Base-by-base conservation (phyloP, 2,888 invertebrate species). In the Clusia tigrina region DNA sequence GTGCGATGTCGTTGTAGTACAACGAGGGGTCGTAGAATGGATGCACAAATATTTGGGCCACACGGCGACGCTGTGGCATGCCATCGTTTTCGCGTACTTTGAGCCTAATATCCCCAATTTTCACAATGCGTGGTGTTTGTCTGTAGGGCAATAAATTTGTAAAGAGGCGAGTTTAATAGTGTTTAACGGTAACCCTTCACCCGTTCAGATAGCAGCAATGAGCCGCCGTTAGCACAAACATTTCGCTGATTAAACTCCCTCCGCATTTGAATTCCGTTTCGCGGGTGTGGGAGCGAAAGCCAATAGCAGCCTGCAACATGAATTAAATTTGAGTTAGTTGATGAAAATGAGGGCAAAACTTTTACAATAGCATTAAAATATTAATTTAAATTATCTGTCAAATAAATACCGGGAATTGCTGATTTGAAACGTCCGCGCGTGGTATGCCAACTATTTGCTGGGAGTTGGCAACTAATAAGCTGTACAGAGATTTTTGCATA, bases 1-100 rank as follows among this genome's bases (percentile, higher is more conserved):
- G 74, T 2, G 87, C 88, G 63, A 89, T 88, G 66, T 89, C 89
- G 66, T 87, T 82, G 74, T 88, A 88, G 71, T 85, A 84, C 25
- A 77, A 71, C 1, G 85, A 82, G n/a, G 80, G 76, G 48, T 78
- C 80, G 66, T 87, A 87, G 3, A 81, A 70, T 1, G 86, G 86
- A 77, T 87, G 86, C 1, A 77, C 64, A 24, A 82, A 79, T 26
- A 84, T 78, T 59, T 80, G 68, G 1, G 69, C 71, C 3, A 86
- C 78, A 2, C 69, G 66, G 62, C 83, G 81, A 62, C 72, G 73
- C 59, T 85, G 83, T 24, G 81, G 72, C 0, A 80, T 74, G 10
- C 79, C 82, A 63, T 85, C 84, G 48, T 79, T 72, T n/a, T 75
- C 76, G 42, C 71, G 70, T 20, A 78, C 74, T 51, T 77, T 77